Evolutionary conservation across 64 coral and sea anemone species (phyloP), one percentile per base, ranked within the genome.

Genomic region (Anthopleura sola): DNA sequence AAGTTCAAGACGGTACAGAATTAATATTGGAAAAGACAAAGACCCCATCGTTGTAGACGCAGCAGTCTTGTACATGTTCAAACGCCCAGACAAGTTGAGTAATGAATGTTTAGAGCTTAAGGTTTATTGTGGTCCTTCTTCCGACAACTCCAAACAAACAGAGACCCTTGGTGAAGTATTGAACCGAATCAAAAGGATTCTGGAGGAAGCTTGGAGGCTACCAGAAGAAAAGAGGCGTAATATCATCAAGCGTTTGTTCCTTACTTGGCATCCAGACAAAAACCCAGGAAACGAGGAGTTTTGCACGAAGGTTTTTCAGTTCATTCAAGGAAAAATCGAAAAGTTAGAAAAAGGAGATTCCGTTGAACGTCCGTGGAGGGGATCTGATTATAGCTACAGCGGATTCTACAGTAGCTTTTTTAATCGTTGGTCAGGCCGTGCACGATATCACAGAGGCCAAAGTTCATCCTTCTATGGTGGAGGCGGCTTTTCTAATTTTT

Each of bases 241-340:
- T 54, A 71, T 91, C 32, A 75, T 91, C 37, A 91, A 91, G 39
- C 83, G 89, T 40, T 48, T 91, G 2, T 86, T 55, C 55, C 26
- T 86, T 23, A 37, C 40, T 5, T 91, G 89, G 89, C 83, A 91
- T 49, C 89, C 89, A 11, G 89, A 91, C 10, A 91, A 86, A 54
- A 75, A 53, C 1, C 50, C 50, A 53, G 50, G 76, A 37, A 49
- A 91, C 17, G 71, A 86, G 78, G 78, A 34, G 12, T 85, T 86
- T 33, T 91, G 74, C 32, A 66, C 13, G 8, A 40, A 47, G 37
- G 69, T 80, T 78, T 91, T 78, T 44, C 83, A 91, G 55, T 62
- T 84, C 38, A 39, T 91, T 78, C 18, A 80, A 23, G 47, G 46
- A 18, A 83, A 91, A 60, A 66, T 80, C 5, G 49, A 37, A 24